phyloP scores from a whole-genome alignment of 2,113 vertebrate genomes.

The Scartelaos histophorus region DNA sequence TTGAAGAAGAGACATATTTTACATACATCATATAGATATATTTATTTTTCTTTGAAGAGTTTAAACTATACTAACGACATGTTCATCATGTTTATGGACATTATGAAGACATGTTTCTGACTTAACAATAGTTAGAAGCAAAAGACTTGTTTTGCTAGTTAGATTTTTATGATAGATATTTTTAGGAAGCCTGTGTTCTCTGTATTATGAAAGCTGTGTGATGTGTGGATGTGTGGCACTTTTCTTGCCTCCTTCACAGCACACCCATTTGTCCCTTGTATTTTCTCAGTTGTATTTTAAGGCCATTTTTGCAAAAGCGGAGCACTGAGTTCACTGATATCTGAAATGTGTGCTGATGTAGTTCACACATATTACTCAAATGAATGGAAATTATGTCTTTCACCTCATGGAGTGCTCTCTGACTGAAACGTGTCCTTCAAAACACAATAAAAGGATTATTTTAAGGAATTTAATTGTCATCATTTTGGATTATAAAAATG shows the following conservation, averaged over 20 bases:
- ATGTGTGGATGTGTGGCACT: slow-evolving; percentile 52
- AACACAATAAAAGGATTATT: slow-evolving; percentile 79
- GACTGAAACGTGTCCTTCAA: slow-evolving; percentile 75
- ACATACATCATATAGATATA: slow-evolving; percentile 68
- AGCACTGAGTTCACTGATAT: slow-evolving; percentile 16
- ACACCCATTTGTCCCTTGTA: slow-evolving; percentile 9
- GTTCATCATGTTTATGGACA: slow-evolving; percentile 45
- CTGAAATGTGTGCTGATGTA: slow-evolving; percentile 20
- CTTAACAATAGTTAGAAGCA: slow-evolving; percentile 51
- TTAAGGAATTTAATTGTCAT: slow-evolving; percentile 63
- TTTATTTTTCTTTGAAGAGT: slow-evolving; percentile 71
- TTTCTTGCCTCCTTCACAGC: slow-evolving; percentile 27
- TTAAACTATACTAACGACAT: slow-evolving; percentile 28
- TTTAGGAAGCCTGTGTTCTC: slow-evolving; percentile 57
- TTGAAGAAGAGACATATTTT: slow-evolving; percentile 64
- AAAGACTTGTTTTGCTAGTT: slow-evolving; percentile 50
- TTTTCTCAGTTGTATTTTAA: slow-evolving; percentile 17
- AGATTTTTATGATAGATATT: slow-evolving; percentile 68
- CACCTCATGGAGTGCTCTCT: slow-evolving; percentile 62
- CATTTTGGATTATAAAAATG: not conserved
- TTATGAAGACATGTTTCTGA: slow-evolving; percentile 19
- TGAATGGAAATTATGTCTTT: slow-evolving; percentile 51
- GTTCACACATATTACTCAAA: slow-evolving; percentile 18
- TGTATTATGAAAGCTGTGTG: slow-evolving; percentile 36
- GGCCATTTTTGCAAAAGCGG: slow-evolving; percentile 32